These are phyloP conservation scores for Callopanchax toddi DNA, from an alignment of 2,113 vertebrate genomes.

Conservation along the genomic window DNA sequence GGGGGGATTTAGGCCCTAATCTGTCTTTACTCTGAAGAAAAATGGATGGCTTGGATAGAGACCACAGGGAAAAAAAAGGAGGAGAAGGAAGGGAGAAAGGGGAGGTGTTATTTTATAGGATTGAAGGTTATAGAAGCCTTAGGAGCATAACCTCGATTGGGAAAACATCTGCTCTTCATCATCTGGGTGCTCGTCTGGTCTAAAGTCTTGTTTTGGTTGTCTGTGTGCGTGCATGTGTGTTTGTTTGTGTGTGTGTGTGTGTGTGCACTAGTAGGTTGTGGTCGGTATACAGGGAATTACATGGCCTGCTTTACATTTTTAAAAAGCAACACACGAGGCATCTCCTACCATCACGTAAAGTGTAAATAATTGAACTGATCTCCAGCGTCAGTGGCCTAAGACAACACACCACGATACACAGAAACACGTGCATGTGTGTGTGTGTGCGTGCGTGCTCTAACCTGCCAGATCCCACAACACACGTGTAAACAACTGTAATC, in stretches of 20 bases:
- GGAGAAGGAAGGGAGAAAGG: constrained; percentile 8
- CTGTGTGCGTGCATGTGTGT: constrained; percentile 22
- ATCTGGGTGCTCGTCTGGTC: constrained; percentile 37
- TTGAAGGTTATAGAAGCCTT: constrained; percentile 49
- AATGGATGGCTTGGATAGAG: constrained; percentile 63
- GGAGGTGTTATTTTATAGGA: constrained; percentile 27
- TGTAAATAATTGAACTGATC: constrained; percentile 77
- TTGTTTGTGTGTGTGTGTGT: constrained; percentile 20
- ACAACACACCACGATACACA: constrained; percentile 37
- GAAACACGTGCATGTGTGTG: constrained; percentile 28
- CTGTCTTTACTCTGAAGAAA: constrained; percentile 66
- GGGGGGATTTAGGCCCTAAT: constrained; percentile 71
- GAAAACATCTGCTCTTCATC: constrained; percentile 72
- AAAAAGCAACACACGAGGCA: constrained; percentile 65
- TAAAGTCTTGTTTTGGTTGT: constrained; percentile 28
- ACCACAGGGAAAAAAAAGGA: constrained; percentile 31
- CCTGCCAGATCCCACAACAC: constrained; percentile 39
- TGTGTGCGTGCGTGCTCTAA: constrained; percentile 9
- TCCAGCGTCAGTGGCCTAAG: constrained; percentile 57
- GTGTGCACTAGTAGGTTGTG: constrained; percentile 25
- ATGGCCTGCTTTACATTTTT: constrained; percentile 75
- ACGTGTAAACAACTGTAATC: constrained; percentile 71
- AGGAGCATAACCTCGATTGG: constrained; percentile 42
- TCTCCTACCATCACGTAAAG: constrained; percentile 50
- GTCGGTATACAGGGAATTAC: constrained; percentile 45